Percentiles rank a stretch among this genome's conserved stretches.
Evolutionary conservation across 2,888 invertebrate species (phyloP).

Genomic region (Tiliacea aurago): DNA sequence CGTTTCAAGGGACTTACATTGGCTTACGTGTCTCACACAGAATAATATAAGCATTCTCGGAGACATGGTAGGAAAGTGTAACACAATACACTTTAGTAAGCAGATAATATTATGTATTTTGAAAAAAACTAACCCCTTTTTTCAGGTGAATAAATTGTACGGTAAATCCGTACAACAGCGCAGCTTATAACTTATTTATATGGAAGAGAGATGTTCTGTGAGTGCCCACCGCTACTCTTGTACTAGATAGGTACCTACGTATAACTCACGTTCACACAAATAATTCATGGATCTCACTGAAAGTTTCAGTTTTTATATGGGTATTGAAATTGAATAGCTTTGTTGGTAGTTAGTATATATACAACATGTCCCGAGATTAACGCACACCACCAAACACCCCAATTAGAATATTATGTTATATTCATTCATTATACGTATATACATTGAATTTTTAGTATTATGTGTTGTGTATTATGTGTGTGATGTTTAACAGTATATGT

Average conservation of each 20-base stretch:
- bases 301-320: conserved; percentile 1
- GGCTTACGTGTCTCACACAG: conserved; percentile 33
- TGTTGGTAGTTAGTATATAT: not conserved
- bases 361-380: no score
- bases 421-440: no score
- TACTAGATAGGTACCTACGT: not conserved
- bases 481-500: no score
- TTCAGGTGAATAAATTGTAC: conserved; percentile 37
- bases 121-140: conserved; percentile 18
- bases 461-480: no score
- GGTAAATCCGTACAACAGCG: conserved; percentile 16
- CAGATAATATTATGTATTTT: conserved; percentile 34
- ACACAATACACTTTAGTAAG: conserved; percentile 16
- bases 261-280: not conserved
- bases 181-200: conserved; percentile 51
- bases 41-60: conserved; percentile 29
- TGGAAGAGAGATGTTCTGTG: conserved; percentile 15
- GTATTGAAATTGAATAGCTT: conserved; percentile 3
- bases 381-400: no score
- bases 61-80: not conserved
- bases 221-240: conserved; percentile 11
- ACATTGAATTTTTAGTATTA: no score
- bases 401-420: no score
- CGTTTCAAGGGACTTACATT: conserved; percentile 40
- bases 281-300: conserved; percentile 8